Base-by-base conservation (phyloP, 2,888 invertebrate species). In the Linnaemya vulpina region DNA sequence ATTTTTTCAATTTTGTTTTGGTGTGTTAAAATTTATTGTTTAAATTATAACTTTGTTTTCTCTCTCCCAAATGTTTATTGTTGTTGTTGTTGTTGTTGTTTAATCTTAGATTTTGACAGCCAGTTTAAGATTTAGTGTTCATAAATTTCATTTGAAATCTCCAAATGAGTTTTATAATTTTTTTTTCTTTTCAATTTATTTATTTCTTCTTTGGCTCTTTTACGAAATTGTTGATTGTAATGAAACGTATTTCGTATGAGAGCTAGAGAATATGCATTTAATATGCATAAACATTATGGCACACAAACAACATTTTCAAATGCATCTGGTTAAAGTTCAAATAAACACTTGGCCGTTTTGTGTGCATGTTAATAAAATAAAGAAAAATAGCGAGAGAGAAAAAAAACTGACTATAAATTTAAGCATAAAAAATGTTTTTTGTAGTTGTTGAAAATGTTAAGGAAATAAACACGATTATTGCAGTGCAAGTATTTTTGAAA, bases 101-200 rank as follows among this genome's bases (percentile, higher is more conserved):
- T 77, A 81, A 80, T 81, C 67, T 77, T 62, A 81, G 82, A 71
- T 76, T 81, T 84, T 84, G 81, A 81, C 84, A 84, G 84, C 76
- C 73, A 43, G 65, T 81, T 62, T 80, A 77, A 77, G 81, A 84
- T 84, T 84, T 81, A 84, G 62, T 80, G 62, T 62, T 74, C 84
- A 81, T 84, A 84, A 84, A 84, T 84, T 84, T 73, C 11, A 68
- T 77, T 77, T 65, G 46, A 55, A 82, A 63, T 76, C 65, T 25
- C 63, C 30, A 60, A 60, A 68, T 38, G 40, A 22, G 10, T 67
- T 55, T 55, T 51, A 17, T n/a, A 51, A 40, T 30, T 63, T 22
- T 63, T 49, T 74, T 53, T n/a, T n/a, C n/a, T n/a, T n/a, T n/a
- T n/a, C n/a, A n/a, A n/a, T n/a, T n/a, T 38, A 38, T 20, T 49